Percentiles rank a stretch among this genome's conserved stretches.
Conservation (phyloP, 2,113 vertebrate species). For the Caranx ignobilis region DNA sequence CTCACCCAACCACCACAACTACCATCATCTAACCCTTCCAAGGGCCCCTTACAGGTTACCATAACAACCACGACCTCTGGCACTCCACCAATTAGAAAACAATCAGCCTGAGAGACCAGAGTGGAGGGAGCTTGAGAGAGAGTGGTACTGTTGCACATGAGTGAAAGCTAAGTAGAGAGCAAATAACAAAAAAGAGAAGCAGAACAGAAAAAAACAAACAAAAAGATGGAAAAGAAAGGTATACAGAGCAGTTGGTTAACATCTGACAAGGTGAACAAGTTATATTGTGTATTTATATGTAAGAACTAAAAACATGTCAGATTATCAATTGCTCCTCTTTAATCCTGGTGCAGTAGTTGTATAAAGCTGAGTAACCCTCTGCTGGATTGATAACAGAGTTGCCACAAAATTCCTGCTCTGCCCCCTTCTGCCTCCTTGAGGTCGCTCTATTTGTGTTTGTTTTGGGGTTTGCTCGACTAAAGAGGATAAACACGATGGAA, state of each 20-base stretch:
- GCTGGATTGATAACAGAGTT: not conserved
- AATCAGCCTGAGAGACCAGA: conserved; percentile 78
- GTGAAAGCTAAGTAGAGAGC: conserved; percentile 46
- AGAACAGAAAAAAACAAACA: conserved; percentile 15
- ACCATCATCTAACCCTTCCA: conserved; percentile 60
- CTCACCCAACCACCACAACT: conserved; percentile 42
- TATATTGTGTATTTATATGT: not conserved
- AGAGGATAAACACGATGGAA: conserved; percentile 53
- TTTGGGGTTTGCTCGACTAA: conserved; percentile 31
- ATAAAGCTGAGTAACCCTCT: conserved; percentile 3
- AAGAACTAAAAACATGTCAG: not conserved
- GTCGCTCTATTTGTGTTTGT: conserved; percentile 17
- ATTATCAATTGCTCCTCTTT: not conserved
- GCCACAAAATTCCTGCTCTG: not conserved
- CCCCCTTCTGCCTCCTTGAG: not conserved
- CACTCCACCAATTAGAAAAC: conserved; percentile 84
- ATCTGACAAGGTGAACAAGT: conserved; percentile 2
- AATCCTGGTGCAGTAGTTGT: not conserved
- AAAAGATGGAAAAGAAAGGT: conserved; percentile 15
- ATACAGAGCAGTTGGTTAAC: conserved; percentile 12
- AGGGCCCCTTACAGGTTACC: conserved; percentile 78
- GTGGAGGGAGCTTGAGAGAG: conserved; percentile 61
- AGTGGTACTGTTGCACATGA: conserved; percentile 33
- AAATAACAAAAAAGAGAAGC: conserved; percentile 39
- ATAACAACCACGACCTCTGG: conserved; percentile 85